phyloP scores from a whole-genome alignment of 1,140 invertebrate species.

The Holcopasites calliopsidis region DNA sequence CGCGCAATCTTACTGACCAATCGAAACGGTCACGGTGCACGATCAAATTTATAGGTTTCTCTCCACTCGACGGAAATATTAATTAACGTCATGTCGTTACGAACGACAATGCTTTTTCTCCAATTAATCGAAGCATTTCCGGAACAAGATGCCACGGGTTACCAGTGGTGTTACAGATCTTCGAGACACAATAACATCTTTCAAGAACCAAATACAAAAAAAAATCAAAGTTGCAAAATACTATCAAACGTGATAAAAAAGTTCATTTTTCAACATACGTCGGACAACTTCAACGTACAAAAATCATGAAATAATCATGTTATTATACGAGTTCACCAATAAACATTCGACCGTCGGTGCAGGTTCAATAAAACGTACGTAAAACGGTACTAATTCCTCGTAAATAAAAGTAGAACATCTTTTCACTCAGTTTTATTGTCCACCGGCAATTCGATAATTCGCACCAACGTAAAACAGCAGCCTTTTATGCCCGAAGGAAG shows the following conservation, averaged over 20 bases:
- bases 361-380: neutral
- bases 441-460: neutral
- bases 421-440: neutral
- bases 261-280: too few species aligned
- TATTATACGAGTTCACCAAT: too few species aligned
- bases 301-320: too few species aligned
- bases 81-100: neutral
- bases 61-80: neutral
- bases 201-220: too few species aligned
- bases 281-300: too few species aligned
- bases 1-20: neutral
- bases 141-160: too few species aligned
- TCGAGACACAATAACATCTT: too few species aligned
- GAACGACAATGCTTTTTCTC: neutral
- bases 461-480: neutral
- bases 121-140: neutral
- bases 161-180: too few species aligned
- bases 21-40: neutral
- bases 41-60: neutral
- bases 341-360: too few species aligned
- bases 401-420: neutral
- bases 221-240: too few species aligned
- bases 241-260: too few species aligned
- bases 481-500: neutral
- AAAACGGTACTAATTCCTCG: neutral